A percentile compares a stretch with the other conserved stretches of the same genome.
Conservation (phyloP, 2,888 invertebrate species). For the Clunio marinus region DNA sequence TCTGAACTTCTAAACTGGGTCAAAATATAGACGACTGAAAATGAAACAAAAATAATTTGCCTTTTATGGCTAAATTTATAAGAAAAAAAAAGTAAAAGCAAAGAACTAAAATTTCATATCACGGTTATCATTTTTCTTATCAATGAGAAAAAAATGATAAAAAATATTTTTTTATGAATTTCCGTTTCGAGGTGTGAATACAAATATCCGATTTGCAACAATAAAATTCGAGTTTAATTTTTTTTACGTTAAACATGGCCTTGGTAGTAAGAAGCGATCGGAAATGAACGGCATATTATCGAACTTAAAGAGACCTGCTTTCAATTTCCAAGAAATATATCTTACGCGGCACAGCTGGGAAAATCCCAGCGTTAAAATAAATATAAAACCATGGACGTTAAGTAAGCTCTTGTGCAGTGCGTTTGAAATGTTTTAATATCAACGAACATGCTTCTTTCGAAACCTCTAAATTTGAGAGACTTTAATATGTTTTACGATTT, state of each 20-base stretch:
- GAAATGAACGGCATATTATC: conserved; percentile 14
- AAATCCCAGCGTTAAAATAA: no score
- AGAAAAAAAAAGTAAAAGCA: background rate
- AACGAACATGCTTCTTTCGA: no score
- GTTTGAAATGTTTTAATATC: no score
- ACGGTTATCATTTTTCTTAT: background rate
- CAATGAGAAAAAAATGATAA: background rate
- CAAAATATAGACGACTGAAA: no score
- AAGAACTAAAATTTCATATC: background rate
- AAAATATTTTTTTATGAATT: background rate
- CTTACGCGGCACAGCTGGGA: conserved; percentile 18
- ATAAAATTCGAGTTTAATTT: background rate
- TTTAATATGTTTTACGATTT: no score
- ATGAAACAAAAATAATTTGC: no score
- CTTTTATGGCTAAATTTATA: background rate
- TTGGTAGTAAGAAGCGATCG: conserved; percentile 14
- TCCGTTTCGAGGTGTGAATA: conserved; percentile 6
- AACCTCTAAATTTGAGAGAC: no score
- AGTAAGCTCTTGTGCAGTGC: no score
- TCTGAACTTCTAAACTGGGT: no score
- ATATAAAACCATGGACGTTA: no score
- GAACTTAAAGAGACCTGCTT: background rate
- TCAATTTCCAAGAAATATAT: conserved; percentile 22
- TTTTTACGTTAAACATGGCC: background rate
- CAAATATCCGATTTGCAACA: background rate